Base-by-base conservation (phyloP, 2,113 vertebrate genomes). In the Otis tarda region DNA sequence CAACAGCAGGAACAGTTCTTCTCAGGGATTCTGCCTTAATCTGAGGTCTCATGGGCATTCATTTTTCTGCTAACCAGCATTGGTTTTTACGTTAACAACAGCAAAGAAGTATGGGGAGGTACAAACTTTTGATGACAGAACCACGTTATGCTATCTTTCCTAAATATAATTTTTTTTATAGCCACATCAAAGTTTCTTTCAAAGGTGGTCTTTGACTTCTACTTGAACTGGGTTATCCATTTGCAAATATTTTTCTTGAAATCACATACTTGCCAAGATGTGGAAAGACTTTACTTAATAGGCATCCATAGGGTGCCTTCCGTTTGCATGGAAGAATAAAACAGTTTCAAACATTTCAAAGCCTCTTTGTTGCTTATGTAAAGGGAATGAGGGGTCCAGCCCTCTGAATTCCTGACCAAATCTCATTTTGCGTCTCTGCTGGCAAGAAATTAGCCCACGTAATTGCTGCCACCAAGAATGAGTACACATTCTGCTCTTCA, bases 191-290 rank as follows among this genome's bases (percentile, higher is more conserved):
- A 95, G 91, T 86, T 89, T 53, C 60, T 90, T 95, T 95, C 94
- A 92, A 81, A 95, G 88, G 91, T 90, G 83, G 94, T 97, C 91
- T 94, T 93, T 94, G 95, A 94, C 89, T 87, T 78, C n/a, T 86
- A 6, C 68, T 87, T 68, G 86, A 92, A 92, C 92, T 96, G 73
- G 27, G 76, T 95, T 97, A 94, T 95, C 89, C 91, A 94, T 91
- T 95, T 95, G 65, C 93, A 96, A 95, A 95, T 97, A 96, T 96
- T 96, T 96, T 92, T 92, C 89, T 97, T 96, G 95, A 96, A 96
- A 95, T 94, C 69, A 84, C 93, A 94, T 84, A 94, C 93, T 94
- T 94, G 56, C 64, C 37, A 81, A 95, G 89, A 89, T 64, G 49
- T 87, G 83, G 89, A 71, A 95, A 87, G 95, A 83, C 83, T 90